Percentiles rank a stretch among this genome's conserved stretches.
Evolutionary conservation across 2,888 invertebrate species (phyloP).

Genomic region (Biston betularia): DNA sequence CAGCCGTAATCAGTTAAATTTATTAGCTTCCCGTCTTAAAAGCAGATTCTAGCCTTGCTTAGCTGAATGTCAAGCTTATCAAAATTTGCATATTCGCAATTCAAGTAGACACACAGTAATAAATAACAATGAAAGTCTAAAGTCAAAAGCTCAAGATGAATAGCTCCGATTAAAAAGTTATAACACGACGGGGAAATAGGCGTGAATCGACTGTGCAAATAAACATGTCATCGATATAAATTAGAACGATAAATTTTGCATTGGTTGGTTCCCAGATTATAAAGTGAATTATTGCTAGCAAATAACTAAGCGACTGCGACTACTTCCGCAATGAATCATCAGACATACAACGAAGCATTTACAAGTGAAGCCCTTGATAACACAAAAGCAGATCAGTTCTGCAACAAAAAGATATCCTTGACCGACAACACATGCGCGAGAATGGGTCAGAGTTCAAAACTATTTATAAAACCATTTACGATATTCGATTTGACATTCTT

Average conservation of each 20-base stretch:
- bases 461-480: constrained; percentile 66
- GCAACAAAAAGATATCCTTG: constrained; percentile 63
- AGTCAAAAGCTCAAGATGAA: constrained; percentile 28
- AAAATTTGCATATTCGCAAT: constrained; percentile 50
- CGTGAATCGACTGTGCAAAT: constrained; percentile 40
- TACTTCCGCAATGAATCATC: constrained; percentile 29
- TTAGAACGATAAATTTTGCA: constrained; percentile 43
- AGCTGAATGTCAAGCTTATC: constrained; percentile 60
- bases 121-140: constrained; percentile 31
- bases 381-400: constrained; percentile 56
- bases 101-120: constrained; percentile 27
- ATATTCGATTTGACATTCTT: constrained; percentile 56
- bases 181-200: constrained; percentile 35
- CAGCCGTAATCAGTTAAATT: constrained; percentile 53
- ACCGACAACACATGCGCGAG: constrained; percentile 56
- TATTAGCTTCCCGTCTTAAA: constrained; percentile 59
- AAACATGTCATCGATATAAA: constrained; percentile 44
- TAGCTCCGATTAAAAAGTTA: constrained; percentile 42
- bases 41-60: constrained; percentile 63
- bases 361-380: constrained; percentile 50
- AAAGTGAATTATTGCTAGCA: constrained; percentile 16
- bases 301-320: constrained; percentile 12
- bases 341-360: constrained; percentile 25
- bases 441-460: constrained; percentile 70
- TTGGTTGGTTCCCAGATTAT: constrained; percentile 18